phyloP scores from a whole-genome alignment of 53 echinoderm and acorn worm genomes.

The Henricia sp. region DNA sequence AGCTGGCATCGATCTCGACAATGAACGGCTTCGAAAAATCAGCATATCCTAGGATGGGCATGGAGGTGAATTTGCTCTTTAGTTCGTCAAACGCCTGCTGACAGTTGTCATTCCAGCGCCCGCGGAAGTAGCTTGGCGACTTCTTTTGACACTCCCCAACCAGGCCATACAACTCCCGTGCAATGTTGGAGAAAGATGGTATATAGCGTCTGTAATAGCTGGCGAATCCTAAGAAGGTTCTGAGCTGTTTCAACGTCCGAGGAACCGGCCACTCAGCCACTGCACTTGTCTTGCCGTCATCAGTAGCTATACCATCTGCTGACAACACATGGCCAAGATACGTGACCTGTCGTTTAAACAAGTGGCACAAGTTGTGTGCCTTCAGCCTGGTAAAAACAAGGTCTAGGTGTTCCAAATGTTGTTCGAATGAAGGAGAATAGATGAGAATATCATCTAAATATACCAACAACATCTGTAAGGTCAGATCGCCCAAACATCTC shows the following conservation, averaged over 20 bases:
- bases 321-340: background rate
- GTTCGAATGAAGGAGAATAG: too few species aligned
- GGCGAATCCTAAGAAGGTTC: slow-evolving; percentile 14
- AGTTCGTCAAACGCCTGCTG: slow-evolving; percentile 60
- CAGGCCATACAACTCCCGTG: background rate
- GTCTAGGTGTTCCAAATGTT: too few species aligned
- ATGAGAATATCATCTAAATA: too few species aligned
- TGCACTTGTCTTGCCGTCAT: background rate
- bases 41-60: slow-evolving; percentile 61
- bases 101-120: background rate
- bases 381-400: background rate
- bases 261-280: background rate
- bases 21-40: slow-evolving; percentile 65
- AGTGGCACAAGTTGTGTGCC: background rate
- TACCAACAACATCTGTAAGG: background rate
- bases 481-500: background rate
- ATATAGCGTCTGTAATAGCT: slow-evolving; percentile 9
- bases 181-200: background rate
- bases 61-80: slow-evolving; percentile 41
- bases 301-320: slow-evolving; percentile 10
- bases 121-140: background rate
- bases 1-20: slow-evolving; percentile 53
- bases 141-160: slow-evolving; percentile 14
- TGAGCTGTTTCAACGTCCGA: slow-evolving; percentile 5
- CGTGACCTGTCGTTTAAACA: slow-evolving; percentile 1